phyloP scores from a whole-genome alignment of 2,888 invertebrate species.

The Chrysolina haemoptera region DNA sequence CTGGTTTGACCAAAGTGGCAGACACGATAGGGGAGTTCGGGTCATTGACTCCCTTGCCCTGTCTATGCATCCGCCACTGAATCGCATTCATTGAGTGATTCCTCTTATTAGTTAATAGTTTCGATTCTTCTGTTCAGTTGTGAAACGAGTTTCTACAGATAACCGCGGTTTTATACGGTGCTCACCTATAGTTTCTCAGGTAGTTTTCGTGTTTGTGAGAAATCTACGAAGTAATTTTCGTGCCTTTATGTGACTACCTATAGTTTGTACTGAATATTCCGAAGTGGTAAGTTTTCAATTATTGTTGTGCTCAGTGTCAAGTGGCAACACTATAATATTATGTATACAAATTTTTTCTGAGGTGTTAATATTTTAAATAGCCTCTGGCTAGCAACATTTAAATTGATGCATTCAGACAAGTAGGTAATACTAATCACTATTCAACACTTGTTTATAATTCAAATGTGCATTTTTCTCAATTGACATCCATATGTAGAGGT shows the following conservation, averaged over 20 bases:
- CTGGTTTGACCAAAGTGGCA: background rate
- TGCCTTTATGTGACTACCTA: background rate
- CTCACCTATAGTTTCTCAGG: conserved; percentile 34
- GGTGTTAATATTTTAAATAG: background rate
- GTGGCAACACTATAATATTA: background rate
- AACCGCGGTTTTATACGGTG: conserved; percentile 41
- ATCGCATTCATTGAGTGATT: conserved; percentile 38
- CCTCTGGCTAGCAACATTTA: background rate
- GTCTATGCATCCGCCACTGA: conserved; percentile 19
- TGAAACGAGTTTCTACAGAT: conserved; percentile 60
- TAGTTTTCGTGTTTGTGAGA: conserved; percentile 34
- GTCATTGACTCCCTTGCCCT: conserved; percentile 12
- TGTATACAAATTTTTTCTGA: background rate
- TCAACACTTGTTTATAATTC: background rate
- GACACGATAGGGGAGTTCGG: background rate
- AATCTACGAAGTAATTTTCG: conserved; percentile 26
- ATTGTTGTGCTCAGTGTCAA: background rate
- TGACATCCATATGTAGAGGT: too few species aligned
- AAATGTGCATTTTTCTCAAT: background rate
- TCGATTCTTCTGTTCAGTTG: conserved; percentile 47
- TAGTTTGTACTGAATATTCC: background rate
- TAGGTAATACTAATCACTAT: background rate
- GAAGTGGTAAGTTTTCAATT: background rate
- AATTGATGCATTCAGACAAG: too few species aligned
- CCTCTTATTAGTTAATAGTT: conserved; percentile 31